Percentiles rank a stretch among this genome's conserved stretches.
phyloP scores from a whole-genome alignment of 2,797 vertebrate species.

The Anomalospiza imberbis region DNA sequence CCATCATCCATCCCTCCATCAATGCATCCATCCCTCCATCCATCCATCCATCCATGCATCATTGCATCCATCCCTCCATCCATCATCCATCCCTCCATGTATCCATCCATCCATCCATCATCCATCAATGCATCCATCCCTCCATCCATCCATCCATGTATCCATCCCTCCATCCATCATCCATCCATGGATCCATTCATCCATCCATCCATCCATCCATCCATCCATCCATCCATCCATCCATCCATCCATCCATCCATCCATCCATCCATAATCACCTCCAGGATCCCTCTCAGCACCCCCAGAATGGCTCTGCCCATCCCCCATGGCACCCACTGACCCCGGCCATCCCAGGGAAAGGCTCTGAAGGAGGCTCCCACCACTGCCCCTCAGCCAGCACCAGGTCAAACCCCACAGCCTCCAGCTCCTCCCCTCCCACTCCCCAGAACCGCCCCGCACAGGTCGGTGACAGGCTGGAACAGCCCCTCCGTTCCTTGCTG shows the following conservation, averaged over 20 bases:
- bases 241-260: not conserved
- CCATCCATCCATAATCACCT: not conserved
- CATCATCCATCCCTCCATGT: too few species aligned
- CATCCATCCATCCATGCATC: too few species aligned
- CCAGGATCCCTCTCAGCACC: not conserved
- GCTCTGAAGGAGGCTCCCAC: not conserved
- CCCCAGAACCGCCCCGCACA: not conserved
- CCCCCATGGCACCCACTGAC: rapidly evolving
- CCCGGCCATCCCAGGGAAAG: not conserved
- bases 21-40: not conserved
- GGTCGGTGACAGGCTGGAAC: rapidly evolving
- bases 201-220: not conserved
- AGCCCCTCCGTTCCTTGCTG: not conserved
- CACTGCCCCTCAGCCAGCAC: too few species aligned
- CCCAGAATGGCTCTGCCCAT: not conserved
- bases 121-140: too few species aligned
- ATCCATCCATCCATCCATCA: too few species aligned
- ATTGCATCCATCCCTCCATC: too few species aligned
- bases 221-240: too few species aligned
- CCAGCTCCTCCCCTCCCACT: not conserved
- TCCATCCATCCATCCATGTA: not conserved
- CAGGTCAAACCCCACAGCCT: not conserved
- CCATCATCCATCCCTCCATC: not conserved
- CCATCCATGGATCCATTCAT: too few species aligned
- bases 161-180: not conserved